Base-by-base conservation (phyloP, 1,140 invertebrate species). In the Tachypleus tridentatus region DNA sequence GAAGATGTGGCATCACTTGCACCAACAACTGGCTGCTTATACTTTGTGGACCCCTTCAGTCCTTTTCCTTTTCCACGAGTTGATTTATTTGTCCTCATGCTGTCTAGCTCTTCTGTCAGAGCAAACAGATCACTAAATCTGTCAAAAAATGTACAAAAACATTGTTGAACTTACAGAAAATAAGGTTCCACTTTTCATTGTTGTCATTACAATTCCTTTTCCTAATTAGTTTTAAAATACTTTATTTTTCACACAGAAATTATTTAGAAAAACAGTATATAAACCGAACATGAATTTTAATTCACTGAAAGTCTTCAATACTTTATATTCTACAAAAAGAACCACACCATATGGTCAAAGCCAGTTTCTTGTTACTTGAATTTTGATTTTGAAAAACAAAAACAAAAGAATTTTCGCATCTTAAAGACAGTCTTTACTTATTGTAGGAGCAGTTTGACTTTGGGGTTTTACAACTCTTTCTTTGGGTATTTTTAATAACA, bases 41-140 rank as follows among this genome's bases (percentile, higher is more conserved):
- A 66, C 78, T 79, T 57, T 77, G 71, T 29, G 29, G 29, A 29
- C 29, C 57, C 78, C 76, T 61, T 75, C 74, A 48, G 72, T 76
- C 4, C 76, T 72, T 4, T 69, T 67, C 64, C 72, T 73, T 59
- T 75, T 68, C 60, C 72, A 71, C 71, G 65, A 72, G 67, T 58
- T 75, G 68, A 47, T 56, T 77, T 74, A 3, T 73, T 74, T 9
- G 72, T 72, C 63, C 79, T 77, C 7, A 76, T 70, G 74, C 94
- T 92, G 66, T 91, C 91, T 68, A 92, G 86, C 65, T 80, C 79
- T 76, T 93, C 93, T 5, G 91, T 88, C 69, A 97, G 80, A 0
- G 90, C 86, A 77, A 97, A 91, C 64, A 98, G 80, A 73, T 96
- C 91, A 75, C 87, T 87, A 75, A 90, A 97, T 78, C 78, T 79